Conservation (phyloP, 2,113 vertebrate genomes). For the Epinephelus lanceolatus region DNA sequence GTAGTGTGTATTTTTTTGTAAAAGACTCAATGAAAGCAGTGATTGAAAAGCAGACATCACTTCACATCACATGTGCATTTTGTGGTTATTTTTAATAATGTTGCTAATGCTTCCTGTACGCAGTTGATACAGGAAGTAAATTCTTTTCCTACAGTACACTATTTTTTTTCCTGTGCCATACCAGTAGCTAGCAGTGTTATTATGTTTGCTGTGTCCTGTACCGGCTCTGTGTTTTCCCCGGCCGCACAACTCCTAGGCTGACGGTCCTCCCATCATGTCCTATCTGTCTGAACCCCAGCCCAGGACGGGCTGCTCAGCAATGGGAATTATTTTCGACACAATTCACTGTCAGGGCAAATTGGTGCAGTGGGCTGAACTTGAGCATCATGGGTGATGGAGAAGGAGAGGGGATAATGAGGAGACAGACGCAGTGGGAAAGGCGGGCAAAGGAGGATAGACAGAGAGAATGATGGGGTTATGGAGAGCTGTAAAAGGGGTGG, state of each 20-base stretch:
- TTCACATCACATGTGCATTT: neutral
- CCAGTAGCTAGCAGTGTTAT: neutral
- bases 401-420: slow-evolving; percentile 61
- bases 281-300: slow-evolving; percentile 49
- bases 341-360: slow-evolving; percentile 68
- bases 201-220: slow-evolving; percentile 13
- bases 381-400: slow-evolving; percentile 59
- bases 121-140: neutral
- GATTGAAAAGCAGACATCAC: neutral
- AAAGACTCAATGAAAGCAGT: neutral
- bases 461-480: slow-evolving; percentile 31
- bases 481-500: slow-evolving; percentile 6
- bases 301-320: slow-evolving; percentile 45
- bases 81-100: slow-evolving; percentile 1
- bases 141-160: neutral
- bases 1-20: slow-evolving; percentile 20
- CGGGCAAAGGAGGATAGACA: slow-evolving; percentile 14
- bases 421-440: slow-evolving; percentile 36
- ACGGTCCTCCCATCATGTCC: slow-evolving; percentile 59
- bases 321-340: slow-evolving; percentile 67
- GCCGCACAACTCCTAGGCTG: slow-evolving; percentile 20
- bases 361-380: slow-evolving; percentile 58
- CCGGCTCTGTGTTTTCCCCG: slow-evolving; percentile 12
- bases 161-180: neutral
- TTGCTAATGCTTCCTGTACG: neutral